Evolutionary conservation across 2,113 vertebrate species (phyloP), one percentile per base, ranked within the genome.

Genomic region (Phyllostomus hastatus): DNA sequence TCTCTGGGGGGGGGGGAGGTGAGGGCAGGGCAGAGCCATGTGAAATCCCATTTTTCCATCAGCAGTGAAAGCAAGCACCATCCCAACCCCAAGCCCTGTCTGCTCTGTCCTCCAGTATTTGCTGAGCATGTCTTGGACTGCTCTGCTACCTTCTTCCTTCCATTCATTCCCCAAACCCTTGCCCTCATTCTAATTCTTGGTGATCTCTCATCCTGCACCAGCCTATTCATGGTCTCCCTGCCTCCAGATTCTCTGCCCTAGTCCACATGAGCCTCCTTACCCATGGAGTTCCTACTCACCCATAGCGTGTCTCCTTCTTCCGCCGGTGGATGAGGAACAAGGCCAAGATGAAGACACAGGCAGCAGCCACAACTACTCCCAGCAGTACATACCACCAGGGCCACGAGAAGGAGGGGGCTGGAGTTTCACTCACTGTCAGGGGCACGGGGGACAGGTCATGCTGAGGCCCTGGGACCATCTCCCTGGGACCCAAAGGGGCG

Each of bases 381-480:
- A 99, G 98, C 80, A 99, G 98, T 93, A 99, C 99, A 14, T 99
- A 99, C 99, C 99, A 99, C 99, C 99, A 99, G 97, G 99, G 99
- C 99, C 99, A 99, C 64, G 99, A 99, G 97, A 99, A 99, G 89
- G 96, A 52, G 0, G 97, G 96, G 48, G 85, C 28, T 5, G 95
- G 88, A 35, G 88, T 90, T 17, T 98, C 98, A 90, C 96, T 98
- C 97, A 98, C 98, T 96, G 91, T 95, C 33, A 4, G 91, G 91
- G 88, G 75, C 3, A 92, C 0, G 38, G 61, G 33, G 95, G 72
- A 96, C 82, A 93, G 41, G 83, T 94, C 88, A 96, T 28, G 86
- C 80, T 85, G 66, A 84, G 72, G 43, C 50, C 35, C 84, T 50
- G 48, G 54, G 91, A 85, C 64, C 59, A 81, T 33, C 72, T 92